Conservation (phyloP, 2,113 vertebrate species). For the Plotosus lineatus region DNA sequence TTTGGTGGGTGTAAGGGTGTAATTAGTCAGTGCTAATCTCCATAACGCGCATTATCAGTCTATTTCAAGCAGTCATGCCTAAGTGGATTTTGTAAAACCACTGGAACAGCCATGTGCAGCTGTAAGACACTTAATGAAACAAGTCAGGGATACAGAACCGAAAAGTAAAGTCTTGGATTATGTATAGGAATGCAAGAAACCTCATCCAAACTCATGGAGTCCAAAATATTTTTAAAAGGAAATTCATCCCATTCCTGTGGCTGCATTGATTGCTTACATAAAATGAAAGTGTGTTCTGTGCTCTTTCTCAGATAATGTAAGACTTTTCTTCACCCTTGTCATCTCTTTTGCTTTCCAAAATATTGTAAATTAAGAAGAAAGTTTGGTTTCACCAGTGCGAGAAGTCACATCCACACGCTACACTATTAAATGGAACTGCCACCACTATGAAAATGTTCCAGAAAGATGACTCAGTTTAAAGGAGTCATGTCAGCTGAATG, state of each 20-base stretch:
- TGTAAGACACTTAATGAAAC: constrained; percentile 1
- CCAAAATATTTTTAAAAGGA: background rate
- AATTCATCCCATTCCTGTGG: background rate
- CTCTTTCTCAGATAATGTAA: background rate
- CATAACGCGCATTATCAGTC: constrained; percentile 32
- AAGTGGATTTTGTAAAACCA: constrained; percentile 15
- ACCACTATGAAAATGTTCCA: constrained; percentile 23
- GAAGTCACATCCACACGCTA: constrained; percentile 29
- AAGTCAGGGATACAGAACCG: background rate
- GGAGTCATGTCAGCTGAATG: background rate
- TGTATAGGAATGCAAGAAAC: background rate
- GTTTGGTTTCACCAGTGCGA: background rate
- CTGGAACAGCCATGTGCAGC: background rate
- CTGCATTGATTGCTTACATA: background rate
- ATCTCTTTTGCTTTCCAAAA: background rate
- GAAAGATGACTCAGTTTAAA: constrained; percentile 10
- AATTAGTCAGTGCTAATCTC: constrained; percentile 38
- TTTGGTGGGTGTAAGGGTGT: background rate
- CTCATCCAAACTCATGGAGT: background rate
- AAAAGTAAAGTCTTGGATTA: background rate
- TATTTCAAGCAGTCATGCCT: constrained; percentile 46
- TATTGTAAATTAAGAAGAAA: background rate
- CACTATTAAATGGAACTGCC: constrained; percentile 9
- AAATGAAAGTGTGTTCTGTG: background rate
- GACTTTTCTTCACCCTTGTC: background rate